Evolutionary conservation across 2,797 vertebrate genomes (phyloP), one percentile per base, ranked within the genome.

Genomic region (Pipistrellus kuhlii): DNA sequence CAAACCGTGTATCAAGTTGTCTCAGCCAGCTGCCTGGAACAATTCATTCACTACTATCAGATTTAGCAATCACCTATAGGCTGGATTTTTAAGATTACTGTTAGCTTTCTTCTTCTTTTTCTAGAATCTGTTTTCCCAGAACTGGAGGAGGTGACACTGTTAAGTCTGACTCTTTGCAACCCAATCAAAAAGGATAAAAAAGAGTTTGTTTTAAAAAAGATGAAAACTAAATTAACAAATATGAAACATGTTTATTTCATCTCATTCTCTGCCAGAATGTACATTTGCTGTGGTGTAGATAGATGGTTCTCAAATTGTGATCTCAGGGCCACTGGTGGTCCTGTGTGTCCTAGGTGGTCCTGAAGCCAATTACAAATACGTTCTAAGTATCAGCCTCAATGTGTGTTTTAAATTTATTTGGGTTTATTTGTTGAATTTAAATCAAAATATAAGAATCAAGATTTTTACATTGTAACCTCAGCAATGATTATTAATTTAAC

Each of bases 381-480:
- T 71, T 81, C 64, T 83, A 51, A 92, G 66, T 78, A 21, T 87
- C 62, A 51, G 48, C n/a, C 55, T 85, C 69, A 69, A 62, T n/a
- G 69, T 90, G 75, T 88, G 64, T 85, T 92, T 82, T 48, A 66
- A 55, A 88, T 93, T 94, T 95, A 88, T 94, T 95, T 92, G 91
- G 84, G 93, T 82, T 93, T 73, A 41, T 57, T 96, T 87, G 73
- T 69, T 96, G 88, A 90, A 85, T 73, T 90, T 94, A 95, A 93
- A 88, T 85, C 64, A 88, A 88, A 94, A 62, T 78, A 53, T 21
- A 66, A 81, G 86, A 95, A 94, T 88, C 62, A 92, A 90, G 76
- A 93, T 81, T 97, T 95, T 95, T 46, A 88, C 51, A 81, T 18
- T 44, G 25, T 78, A 96, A 88, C 89, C 71, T 92, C 69, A 92